Conservation (phyloP, 1,140 invertebrate species). For the Copidosoma floridanum region DNA sequence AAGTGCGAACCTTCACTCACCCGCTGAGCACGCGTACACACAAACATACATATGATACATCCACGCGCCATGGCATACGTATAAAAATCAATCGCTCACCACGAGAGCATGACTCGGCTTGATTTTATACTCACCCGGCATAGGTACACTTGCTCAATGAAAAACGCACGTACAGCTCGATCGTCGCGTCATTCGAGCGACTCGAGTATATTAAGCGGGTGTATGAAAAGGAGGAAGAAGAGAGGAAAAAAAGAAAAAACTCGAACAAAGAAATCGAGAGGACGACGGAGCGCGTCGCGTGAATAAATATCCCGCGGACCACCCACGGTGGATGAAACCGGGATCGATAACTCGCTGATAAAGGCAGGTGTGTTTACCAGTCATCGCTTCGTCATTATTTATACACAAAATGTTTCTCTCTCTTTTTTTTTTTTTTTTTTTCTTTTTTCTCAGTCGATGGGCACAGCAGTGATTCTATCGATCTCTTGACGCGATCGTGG, state of each 20-base stretch:
- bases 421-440: too few relatives aligned
- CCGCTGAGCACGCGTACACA: background rate
- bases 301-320: slow-evolving; percentile 40
- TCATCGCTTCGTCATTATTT: slow-evolving; percentile 55
- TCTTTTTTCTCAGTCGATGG: background rate
- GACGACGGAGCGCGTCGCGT: slow-evolving; percentile 29
- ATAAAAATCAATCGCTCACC: slow-evolving; percentile 4
- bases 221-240: slow-evolving; percentile 19
- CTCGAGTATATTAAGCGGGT: too few relatives aligned
- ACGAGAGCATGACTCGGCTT: too few relatives aligned
- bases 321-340: slow-evolving; percentile 45
- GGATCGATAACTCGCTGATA: slow-evolving; percentile 45
- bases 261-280: background rate
- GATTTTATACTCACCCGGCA: background rate
- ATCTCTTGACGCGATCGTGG: slow-evolving; percentile 15
- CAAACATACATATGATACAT: too few relatives aligned
- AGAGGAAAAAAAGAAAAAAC: background rate
- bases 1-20: slow-evolving; percentile 20
- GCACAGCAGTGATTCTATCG: too few relatives aligned
- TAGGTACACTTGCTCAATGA: slow-evolving; percentile 22
- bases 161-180: slow-evolving; percentile 36
- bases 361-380: slow-evolving; percentile 50
- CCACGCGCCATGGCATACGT: too few relatives aligned
- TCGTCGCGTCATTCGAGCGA: slow-evolving; percentile 34
- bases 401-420: too few relatives aligned